Evolutionary conservation across 1,140 invertebrate genomes (phyloP).

Genomic region (Orussus abietinus): DNA sequence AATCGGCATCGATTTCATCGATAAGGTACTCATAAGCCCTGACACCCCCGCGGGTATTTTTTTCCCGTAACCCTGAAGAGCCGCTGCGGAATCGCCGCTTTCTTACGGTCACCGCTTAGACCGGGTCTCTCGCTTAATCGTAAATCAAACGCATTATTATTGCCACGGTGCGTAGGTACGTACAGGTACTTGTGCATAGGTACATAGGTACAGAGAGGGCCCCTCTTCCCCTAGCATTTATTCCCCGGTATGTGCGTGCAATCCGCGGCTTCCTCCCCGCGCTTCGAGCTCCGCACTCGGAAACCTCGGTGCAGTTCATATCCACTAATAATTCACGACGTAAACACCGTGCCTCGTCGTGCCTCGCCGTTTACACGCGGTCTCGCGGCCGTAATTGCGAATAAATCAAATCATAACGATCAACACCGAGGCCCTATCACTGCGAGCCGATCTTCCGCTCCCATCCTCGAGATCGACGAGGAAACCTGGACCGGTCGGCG

Average conservation of each 20-base stretch:
- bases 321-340: conserved; percentile 30
- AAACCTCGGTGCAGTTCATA: conserved; percentile 4
- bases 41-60: no score
- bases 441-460: conserved; percentile 9
- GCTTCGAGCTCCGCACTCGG: conserved; percentile 1
- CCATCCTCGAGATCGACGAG: conserved; percentile 14
- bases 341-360: conserved; percentile 12
- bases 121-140: conserved; percentile 26
- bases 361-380: conserved; percentile 13
- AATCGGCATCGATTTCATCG: no score
- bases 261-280: conserved; percentile 9
- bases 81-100: no score
- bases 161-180: no score
- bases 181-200: no score
- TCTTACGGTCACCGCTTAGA: no score
- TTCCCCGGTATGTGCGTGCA: conserved; percentile 2
- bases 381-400: conserved; percentile 35
- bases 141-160: conserved; percentile 41
- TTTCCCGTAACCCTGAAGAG: no score
- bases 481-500: no score
- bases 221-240: no score
- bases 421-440: conserved; percentile 29
- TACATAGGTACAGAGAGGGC: no score
- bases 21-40: no score
- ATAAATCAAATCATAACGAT: conserved; percentile 49